Evolutionary conservation across 1,140 invertebrate species (phyloP).

Genomic region (Brachionus angularis): DNA sequence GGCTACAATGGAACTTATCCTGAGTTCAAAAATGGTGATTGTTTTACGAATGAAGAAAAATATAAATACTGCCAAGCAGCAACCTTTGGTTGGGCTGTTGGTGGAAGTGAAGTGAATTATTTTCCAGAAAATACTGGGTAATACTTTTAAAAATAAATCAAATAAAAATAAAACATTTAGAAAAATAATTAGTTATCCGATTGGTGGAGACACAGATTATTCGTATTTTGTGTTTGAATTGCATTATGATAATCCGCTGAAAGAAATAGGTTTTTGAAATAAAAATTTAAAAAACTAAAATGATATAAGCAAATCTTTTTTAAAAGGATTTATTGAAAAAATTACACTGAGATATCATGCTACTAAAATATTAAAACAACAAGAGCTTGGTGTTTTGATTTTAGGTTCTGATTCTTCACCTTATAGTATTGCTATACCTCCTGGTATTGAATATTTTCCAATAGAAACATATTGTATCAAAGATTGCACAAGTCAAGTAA

Average conservation of each 20-base stretch:
- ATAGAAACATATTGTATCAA: constrained; percentile 83
- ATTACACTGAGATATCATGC: background rate
- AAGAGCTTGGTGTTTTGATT: background rate
- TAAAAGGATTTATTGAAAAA: background rate
- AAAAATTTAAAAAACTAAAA: too few relatives aligned
- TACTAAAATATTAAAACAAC: background rate
- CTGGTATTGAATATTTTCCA: constrained; percentile 68
- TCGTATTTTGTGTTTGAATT: background rate
- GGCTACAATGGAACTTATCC: constrained; percentile 7
- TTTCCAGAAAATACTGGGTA: too few relatives aligned
- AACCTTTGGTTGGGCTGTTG: constrained; percentile 32
- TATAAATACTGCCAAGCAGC: constrained; percentile 15
- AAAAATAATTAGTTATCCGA: background rate
- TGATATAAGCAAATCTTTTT: background rate
- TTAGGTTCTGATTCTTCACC: background rate
- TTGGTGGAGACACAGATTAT: background rate
- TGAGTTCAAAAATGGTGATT: constrained; percentile 25
- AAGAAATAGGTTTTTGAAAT: background rate
- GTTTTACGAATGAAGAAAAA: background rate
- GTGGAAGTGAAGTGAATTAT: background rate
- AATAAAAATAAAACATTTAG: too few relatives aligned
- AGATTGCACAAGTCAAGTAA: too few relatives aligned
- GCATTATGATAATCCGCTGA: background rate
- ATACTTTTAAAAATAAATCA: too few relatives aligned
- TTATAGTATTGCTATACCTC: constrained; percentile 81